These are phyloP conservation scores for Agrotis puta DNA, from an alignment of 2,888 invertebrate species.

Conservation along the genomic window DNA sequence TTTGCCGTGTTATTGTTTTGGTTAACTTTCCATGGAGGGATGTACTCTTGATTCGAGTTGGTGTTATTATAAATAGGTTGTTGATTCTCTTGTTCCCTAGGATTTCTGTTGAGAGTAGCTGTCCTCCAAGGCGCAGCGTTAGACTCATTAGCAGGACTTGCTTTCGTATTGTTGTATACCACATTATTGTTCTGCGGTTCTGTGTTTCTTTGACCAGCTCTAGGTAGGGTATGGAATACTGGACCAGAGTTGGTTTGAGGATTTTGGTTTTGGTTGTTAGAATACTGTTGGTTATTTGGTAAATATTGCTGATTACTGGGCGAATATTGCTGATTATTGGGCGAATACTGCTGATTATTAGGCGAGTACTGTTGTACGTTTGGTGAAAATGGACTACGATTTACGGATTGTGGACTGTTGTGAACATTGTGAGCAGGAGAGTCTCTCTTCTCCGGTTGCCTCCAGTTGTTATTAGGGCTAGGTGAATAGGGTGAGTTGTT, in stretches of 20 bases:
- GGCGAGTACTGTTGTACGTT: slow-evolving; percentile 75
- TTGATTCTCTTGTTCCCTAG: slow-evolving; percentile 77
- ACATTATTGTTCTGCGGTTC: slow-evolving; percentile 78
- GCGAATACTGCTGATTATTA: slow-evolving; percentile 78
- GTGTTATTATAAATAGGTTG: slow-evolving; percentile 76
- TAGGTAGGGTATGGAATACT: slow-evolving; percentile 83
- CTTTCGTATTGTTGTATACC: slow-evolving; percentile 76
- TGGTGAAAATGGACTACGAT: slow-evolving; percentile 75
- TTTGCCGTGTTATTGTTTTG: slow-evolving; percentile 76
- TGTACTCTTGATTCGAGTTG: slow-evolving; percentile 77
- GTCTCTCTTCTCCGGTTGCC: slow-evolving; percentile 86
- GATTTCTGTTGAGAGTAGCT: slow-evolving; percentile 81
- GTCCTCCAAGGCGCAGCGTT: slow-evolving; percentile 85
- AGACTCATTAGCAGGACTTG: slow-evolving; percentile 73
- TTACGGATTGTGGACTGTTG: slow-evolving; percentile 73
- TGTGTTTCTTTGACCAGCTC: slow-evolving; percentile 79
- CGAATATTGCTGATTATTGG: slow-evolving; percentile 76
- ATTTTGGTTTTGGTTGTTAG: slow-evolving; percentile 76
- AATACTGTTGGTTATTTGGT: slow-evolving; percentile 55
- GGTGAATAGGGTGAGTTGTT: slow-evolving; percentile 84
- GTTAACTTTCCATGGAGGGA: slow-evolving; percentile 82
- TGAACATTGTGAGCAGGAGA: slow-evolving; percentile 76
- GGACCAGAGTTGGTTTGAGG: slow-evolving; percentile 74
- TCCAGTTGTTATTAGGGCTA: slow-evolving; percentile 87
- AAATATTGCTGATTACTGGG: slow-evolving; percentile 75